Percentiles rank a stretch among this genome's conserved stretches.
Conservation (phyloP, 1,140 invertebrate genomes). For the Dryas iulia region DNA sequence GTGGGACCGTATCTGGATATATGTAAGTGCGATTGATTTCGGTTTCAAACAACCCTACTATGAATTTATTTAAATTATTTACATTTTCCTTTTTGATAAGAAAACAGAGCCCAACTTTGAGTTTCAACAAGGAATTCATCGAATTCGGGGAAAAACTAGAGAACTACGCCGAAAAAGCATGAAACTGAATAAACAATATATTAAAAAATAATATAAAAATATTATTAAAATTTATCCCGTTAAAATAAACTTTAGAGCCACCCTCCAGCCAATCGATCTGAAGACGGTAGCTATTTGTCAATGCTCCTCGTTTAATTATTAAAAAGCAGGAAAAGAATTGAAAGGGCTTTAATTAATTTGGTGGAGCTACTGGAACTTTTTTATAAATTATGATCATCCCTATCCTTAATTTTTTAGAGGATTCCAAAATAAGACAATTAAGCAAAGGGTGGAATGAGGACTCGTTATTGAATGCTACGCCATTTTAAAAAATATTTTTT, state of each 20-base stretch:
- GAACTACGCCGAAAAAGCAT: too few species aligned
- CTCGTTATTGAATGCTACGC: conserved; percentile 1
- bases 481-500: not conserved
- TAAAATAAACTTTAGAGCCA: not conserved
- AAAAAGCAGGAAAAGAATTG: conserved; percentile 62
- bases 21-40: too few species aligned
- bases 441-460: conserved; percentile 10
- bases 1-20: too few species aligned
- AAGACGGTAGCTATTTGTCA: conserved; percentile 72
- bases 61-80: too few species aligned
- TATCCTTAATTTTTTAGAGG: conserved; percentile 35
- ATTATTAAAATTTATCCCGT: not conserved
- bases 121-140: too few species aligned
- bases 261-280: conserved; percentile 55
- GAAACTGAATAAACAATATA: too few species aligned
- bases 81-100: too few species aligned
- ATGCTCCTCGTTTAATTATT: conserved; percentile 72
- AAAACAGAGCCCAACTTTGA: too few species aligned
- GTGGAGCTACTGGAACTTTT: conserved; percentile 47
- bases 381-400: conserved; percentile 68
- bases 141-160: too few species aligned
- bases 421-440: conserved; percentile 35
- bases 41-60: too few species aligned
- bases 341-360: conserved; percentile 71
- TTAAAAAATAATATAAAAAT: too few species aligned